These are phyloP conservation scores for Linnaemya vulpina DNA, from an alignment of 2,888 invertebrate species.

Conservation along the genomic window DNA sequence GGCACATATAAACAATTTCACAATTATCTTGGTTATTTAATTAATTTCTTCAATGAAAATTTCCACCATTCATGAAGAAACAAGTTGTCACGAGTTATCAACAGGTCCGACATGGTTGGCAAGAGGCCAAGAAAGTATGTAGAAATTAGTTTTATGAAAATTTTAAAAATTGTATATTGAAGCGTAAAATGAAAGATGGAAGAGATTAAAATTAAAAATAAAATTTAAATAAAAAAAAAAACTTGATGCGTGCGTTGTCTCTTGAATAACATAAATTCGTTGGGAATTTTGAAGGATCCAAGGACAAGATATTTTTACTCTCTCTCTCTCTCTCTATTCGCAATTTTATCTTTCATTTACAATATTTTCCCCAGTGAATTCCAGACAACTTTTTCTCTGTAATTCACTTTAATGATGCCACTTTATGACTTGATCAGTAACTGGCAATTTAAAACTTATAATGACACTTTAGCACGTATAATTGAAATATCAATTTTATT, in stretches of 20 bases:
- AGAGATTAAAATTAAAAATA: background rate
- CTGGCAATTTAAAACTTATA: conserved; percentile 29
- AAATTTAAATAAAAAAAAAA: background rate
- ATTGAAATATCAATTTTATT: conserved; percentile 38
- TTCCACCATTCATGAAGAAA: conserved; percentile 22
- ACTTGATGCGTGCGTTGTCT: background rate
- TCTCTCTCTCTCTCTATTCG: too few species aligned
- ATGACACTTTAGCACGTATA: conserved; percentile 34
- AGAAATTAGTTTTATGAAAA: background rate
- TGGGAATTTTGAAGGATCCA: background rate
- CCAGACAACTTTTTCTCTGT: too few species aligned
- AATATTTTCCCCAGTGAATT: too few species aligned
- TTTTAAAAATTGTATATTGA: background rate
- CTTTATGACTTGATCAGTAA: background rate
- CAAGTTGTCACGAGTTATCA: conserved; percentile 6
- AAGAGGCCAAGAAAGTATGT: conserved; percentile 4
- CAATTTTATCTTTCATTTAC: too few species aligned
- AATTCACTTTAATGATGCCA: background rate
- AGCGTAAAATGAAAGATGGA: background rate
- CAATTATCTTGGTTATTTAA: conserved; percentile 49
- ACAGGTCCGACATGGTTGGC: background rate
- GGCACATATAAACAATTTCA: conserved; percentile 30
- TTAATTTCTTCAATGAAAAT: conserved; percentile 57
- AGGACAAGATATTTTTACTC: background rate
- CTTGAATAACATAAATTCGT: background rate